A percentile compares a stretch with the other conserved stretches of the same genome.
These are phyloP conservation scores for Noctua janthe DNA, from an alignment of 2,888 invertebrate genomes.

Conservation along the genomic window DNA sequence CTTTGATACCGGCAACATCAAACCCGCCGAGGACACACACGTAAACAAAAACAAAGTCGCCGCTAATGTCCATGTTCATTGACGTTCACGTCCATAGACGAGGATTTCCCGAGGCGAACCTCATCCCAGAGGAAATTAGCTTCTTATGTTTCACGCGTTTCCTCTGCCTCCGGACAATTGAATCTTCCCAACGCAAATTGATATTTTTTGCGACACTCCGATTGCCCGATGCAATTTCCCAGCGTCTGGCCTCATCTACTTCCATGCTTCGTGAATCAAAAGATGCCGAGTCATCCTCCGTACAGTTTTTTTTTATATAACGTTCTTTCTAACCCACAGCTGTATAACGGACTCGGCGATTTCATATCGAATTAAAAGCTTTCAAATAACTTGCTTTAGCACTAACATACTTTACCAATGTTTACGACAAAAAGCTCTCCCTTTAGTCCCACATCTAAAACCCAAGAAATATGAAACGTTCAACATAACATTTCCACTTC, in stretches of 20 bases:
- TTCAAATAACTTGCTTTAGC: constrained; percentile 31
- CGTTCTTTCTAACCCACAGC: constrained; percentile 70
- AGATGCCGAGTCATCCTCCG: constrained; percentile 65
- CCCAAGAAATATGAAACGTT: constrained; percentile 45
- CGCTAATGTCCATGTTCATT: constrained; percentile 66
- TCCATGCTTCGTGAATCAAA: constrained; percentile 61
- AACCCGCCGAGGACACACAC: constrained; percentile 46
- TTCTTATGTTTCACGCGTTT: constrained; percentile 83
- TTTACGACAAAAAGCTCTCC: constrained; percentile 13
- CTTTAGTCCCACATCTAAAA: constrained; percentile 6
- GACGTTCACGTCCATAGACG: constrained; percentile 74
- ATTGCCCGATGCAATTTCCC: constrained; percentile 80
- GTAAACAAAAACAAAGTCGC: constrained; percentile 62
- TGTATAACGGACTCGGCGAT: constrained; percentile 70
- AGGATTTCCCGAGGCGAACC: constrained; percentile 79
- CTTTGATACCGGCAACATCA: constrained; percentile 29
- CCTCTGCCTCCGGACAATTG: constrained; percentile 79
- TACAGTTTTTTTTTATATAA: constrained; percentile 65
- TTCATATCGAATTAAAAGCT: constrained; percentile 61
- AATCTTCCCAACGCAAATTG: constrained; percentile 81
- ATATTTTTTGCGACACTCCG: constrained; percentile 81
- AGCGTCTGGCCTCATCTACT: constrained; percentile 67
- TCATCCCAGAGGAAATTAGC: constrained; percentile 86
- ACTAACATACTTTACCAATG: constrained; percentile 25
- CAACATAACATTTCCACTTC: constrained; percentile 39